Conservation (phyloP, 1,140 invertebrate species). For the Trachymyrmex septentrionalis region DNA sequence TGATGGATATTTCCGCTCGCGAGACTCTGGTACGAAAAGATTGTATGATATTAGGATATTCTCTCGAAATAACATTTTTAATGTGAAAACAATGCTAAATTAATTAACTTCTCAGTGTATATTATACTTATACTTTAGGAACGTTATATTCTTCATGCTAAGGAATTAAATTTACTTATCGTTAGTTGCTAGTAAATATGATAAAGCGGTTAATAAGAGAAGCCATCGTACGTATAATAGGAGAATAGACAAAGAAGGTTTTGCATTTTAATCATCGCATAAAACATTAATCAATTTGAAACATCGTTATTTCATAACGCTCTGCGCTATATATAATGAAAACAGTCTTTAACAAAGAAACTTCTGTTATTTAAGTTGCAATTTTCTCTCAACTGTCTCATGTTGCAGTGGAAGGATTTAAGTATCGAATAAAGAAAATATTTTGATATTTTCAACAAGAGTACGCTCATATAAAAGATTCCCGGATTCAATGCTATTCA, state of each 20-base stretch:
- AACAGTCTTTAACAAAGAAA: slow-evolving; percentile 7
- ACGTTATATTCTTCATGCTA: neutral
- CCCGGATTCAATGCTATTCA: no score
- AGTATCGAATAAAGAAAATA: neutral
- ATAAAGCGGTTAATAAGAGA: neutral
- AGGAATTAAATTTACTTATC: neutral
- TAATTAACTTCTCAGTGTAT: neutral
- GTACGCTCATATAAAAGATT: no score
- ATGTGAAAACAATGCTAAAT: slow-evolving; percentile 27
- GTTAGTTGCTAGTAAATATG: neutral
- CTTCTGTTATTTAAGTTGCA: neutral
- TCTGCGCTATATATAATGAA: neutral
- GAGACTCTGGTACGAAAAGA: neutral
- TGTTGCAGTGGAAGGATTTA: neutral
- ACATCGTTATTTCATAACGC: neutral
- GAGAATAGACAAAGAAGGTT: neutral
- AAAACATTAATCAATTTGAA: slow-evolving; percentile 34
- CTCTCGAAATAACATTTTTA: neutral
- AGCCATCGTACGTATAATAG: neutral
- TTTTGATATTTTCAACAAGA: neutral
- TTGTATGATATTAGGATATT: neutral
- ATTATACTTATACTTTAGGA: neutral
- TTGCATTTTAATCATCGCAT: neutral
- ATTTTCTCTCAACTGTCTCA: neutral
- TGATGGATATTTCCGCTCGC: neutral